These are phyloP conservation scores for Ophiothrix spiculata DNA, from an alignment of 35 echinoderm and acorn worm genomes.

Conservation along the genomic window DNA sequence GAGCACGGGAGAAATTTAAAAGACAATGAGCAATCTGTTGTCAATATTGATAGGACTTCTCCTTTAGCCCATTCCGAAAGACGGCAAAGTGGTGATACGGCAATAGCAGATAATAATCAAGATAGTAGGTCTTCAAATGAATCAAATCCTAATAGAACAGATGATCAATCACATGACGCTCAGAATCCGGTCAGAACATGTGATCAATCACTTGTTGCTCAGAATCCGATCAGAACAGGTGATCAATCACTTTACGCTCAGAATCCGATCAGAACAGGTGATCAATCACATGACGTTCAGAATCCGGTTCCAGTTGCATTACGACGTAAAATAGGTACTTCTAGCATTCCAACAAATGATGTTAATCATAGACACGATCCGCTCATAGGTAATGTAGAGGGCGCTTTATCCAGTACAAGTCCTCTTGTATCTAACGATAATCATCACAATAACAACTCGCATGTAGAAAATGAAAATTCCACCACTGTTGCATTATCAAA, in stretches of 20 bases:
- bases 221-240: no score
- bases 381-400: not conserved
- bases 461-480: not conserved
- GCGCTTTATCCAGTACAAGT: not conserved
- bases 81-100: not conserved
- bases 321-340: not conserved
- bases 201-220: no score
- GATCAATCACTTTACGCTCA: no score
- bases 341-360: not conserved
- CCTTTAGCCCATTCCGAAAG: not conserved
- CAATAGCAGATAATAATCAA: not conserved
- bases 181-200: no score
- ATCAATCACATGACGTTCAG: not conserved
- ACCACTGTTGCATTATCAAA: not conserved
- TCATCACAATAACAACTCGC: not conserved
- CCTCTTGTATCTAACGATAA: not conserved
- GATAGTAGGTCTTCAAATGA: not conserved
- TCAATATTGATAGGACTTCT: not conserved
- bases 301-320: not conserved
- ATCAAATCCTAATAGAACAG: not conserved
- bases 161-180: not conserved
- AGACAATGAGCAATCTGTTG: not conserved
- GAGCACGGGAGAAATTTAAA: not conserved
- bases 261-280: not conserved
- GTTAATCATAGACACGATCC: not conserved